A percentile compares a stretch with the other conserved stretches of the same genome.
These are phyloP conservation scores for Caenorhabditis imperialis DNA, from an alignment of 2,888 invertebrate species.

Conservation along the genomic window DNA sequence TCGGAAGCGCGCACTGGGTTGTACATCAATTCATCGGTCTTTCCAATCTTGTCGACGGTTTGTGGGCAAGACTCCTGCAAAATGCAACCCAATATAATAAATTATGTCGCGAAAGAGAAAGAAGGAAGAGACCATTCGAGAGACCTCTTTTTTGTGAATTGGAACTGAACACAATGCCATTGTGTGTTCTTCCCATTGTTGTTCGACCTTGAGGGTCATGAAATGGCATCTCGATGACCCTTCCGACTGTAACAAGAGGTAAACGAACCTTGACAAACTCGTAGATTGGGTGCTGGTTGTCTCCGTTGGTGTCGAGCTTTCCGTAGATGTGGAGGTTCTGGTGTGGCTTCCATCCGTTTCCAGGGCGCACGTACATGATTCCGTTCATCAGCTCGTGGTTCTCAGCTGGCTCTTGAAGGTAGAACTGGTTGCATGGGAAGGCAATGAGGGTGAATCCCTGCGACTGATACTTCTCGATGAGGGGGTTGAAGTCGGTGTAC, in stretches of 20 bases:
- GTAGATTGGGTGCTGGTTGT: constrained; percentile 78
- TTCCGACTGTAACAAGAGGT: constrained; percentile 12
- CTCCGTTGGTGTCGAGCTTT: constrained; percentile 78
- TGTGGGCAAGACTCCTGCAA: constrained; percentile 77
- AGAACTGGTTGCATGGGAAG: constrained; percentile 78
- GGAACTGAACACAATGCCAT: constrained; percentile 48
- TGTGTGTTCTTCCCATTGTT: constrained; percentile 22
- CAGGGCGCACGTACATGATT: constrained; percentile 76
- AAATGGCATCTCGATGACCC: constrained; percentile 15
- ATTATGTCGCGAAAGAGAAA: neutral
- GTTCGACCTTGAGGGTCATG: constrained; percentile 33
- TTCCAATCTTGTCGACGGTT: constrained; percentile 76
- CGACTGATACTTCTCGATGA: constrained; percentile 74
- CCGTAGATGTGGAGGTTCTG: constrained; percentile 78
- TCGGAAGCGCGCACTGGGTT: constrained; percentile 75
- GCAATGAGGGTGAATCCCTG: constrained; percentile 76
- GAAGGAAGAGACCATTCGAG: constrained; percentile 5
- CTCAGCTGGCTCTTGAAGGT: constrained; percentile 77
- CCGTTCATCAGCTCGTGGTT: constrained; percentile 78
- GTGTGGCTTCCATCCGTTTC: constrained; percentile 78
- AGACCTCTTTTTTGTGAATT: neutral
- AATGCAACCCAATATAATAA: constrained; percentile 13
- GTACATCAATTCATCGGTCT: constrained; percentile 77
- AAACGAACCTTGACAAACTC: constrained; percentile 76
- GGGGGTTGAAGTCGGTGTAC: constrained; percentile 78